Evolutionary conservation across 2,797 vertebrate genomes (phyloP).

Genomic region (Falco columbarius): DNA sequence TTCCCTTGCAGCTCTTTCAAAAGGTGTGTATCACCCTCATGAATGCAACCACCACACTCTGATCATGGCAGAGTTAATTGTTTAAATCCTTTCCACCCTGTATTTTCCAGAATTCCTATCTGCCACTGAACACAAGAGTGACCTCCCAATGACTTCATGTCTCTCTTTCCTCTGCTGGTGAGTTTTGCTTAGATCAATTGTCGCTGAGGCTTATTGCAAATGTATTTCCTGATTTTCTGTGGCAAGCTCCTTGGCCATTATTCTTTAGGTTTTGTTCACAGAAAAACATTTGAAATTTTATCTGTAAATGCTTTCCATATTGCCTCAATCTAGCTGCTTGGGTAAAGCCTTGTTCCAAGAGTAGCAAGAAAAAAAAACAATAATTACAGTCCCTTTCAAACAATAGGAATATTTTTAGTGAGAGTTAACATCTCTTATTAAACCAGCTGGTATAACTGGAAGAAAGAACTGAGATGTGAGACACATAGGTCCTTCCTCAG

Average conservation of each 20-base stretch:
- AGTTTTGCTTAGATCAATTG: not conserved
- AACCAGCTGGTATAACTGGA: not conserved
- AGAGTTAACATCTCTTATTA: not conserved
- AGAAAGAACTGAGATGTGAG: not conserved
- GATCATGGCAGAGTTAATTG: not conserved
- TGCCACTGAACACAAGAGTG: not conserved
- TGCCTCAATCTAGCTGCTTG: not conserved
- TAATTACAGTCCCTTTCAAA: not conserved
- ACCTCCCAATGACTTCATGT: not conserved
- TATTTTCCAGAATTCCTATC: not conserved
- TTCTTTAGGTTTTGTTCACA: not conserved
- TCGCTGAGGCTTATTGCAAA: not conserved
- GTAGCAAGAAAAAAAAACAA: not conserved
- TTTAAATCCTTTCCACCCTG: not conserved
- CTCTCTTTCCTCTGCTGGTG: not conserved
- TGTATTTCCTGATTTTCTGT: not conserved
- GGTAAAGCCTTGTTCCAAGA: not conserved
- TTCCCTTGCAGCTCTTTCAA: not conserved
- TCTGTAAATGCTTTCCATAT: not conserved
- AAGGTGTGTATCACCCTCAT: not conserved
- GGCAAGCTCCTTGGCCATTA: not conserved
- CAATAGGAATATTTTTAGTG: not conserved
- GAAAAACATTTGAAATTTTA: not conserved
- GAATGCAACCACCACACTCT: not conserved
- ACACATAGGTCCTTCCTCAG: not conserved